phyloP scores from a whole-genome alignment of 2,113 vertebrate species.

The Chaetops frenatus region DNA sequence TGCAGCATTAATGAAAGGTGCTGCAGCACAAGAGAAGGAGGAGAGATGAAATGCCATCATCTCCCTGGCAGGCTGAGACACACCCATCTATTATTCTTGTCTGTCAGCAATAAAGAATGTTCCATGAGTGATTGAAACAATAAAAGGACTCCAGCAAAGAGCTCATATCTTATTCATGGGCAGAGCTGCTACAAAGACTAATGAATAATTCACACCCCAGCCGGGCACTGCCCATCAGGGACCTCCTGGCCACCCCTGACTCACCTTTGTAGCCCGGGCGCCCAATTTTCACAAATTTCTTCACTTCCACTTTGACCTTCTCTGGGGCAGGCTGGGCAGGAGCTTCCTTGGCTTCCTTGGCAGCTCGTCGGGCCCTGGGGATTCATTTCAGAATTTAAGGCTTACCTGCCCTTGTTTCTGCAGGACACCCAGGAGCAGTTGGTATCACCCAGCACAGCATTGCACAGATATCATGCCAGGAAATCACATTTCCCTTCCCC shows the following conservation, averaged over 20 bases:
- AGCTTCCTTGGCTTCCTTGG: constrained; percentile 97
- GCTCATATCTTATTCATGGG: not conserved
- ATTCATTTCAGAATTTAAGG: accelerated
- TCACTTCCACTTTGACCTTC: constrained; percentile 97
- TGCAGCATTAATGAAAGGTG: not conserved
- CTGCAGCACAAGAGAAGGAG: not conserved
- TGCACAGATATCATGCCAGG: not conserved
- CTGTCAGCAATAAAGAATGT: not conserved
- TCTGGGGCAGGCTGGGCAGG: constrained; percentile 95
- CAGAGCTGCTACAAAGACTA: not conserved
- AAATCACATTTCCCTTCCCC: not conserved
- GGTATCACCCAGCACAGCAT: accelerated
- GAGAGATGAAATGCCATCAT: not conserved
- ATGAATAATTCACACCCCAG: not conserved
- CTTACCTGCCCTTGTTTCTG: not conserved
- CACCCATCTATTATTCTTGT: not conserved
- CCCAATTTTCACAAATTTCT: constrained; percentile 98
- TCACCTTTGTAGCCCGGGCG: constrained; percentile 96
- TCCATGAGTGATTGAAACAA: not conserved
- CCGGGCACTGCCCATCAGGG: not conserved
- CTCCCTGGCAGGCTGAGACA: not conserved
- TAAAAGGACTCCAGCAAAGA: not conserved
- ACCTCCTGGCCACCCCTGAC: not conserved
- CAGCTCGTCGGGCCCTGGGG: constrained; percentile 59
- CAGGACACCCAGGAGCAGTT: not conserved